Conservation (phyloP, 2,888 invertebrate species). For the Mythimna lalbum region DNA sequence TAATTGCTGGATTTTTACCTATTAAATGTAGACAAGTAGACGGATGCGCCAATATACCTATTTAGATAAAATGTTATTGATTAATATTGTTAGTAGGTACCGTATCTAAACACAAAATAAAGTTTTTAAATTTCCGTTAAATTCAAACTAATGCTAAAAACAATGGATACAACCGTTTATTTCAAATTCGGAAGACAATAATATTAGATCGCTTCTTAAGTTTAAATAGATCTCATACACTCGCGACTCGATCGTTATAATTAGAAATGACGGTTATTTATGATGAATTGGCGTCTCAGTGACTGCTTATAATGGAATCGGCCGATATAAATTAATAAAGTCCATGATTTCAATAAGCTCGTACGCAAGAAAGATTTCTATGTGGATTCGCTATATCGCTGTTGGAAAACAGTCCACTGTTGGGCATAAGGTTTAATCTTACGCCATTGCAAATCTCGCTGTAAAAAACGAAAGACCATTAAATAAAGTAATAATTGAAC, state of each 20-base stretch:
- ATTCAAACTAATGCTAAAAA: background rate
- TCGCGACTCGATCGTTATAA: slow-evolving; percentile 39
- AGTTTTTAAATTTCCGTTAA: background rate
- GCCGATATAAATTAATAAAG: slow-evolving; percentile 5
- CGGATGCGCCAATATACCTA: background rate
- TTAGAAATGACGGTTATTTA: slow-evolving; percentile 60
- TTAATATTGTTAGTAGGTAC: too few relatives aligned
- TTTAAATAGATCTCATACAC: slow-evolving; percentile 43
- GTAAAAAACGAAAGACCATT: background rate
- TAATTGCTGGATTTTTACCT: background rate
- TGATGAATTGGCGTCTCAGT: slow-evolving; percentile 36
- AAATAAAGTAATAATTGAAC: slow-evolving; percentile 1
- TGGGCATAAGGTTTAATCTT: background rate
- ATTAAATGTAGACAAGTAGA: background rate
- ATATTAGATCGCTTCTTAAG: slow-evolving; percentile 30
- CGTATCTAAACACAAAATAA: background rate
- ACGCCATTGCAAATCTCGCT: background rate
- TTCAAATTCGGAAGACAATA: slow-evolving; percentile 33
- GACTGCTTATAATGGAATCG: slow-evolving; percentile 10
- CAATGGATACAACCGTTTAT: slow-evolving; percentile 21
- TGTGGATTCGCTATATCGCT: background rate
- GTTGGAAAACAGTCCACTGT: too few relatives aligned
- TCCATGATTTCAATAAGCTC: background rate
- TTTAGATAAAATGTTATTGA: too few relatives aligned
- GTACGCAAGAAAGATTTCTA: background rate